Evolutionary conservation across 2,888 invertebrate genomes (phyloP).

Genomic region (Bombyx huttoni): DNA sequence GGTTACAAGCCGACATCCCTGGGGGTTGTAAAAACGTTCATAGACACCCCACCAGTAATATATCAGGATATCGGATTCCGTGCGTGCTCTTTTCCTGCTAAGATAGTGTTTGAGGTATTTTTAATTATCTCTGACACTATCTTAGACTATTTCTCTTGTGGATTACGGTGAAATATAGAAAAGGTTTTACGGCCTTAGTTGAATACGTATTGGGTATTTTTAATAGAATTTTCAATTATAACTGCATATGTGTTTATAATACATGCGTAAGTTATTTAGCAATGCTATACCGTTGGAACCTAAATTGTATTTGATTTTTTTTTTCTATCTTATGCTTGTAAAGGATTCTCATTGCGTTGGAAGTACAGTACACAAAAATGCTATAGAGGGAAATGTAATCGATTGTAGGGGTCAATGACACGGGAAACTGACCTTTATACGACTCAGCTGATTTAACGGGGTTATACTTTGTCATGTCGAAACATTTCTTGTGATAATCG

Average conservation of each 20-base stretch:
- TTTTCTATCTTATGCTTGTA: neutral
- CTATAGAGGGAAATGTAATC: conserved; percentile 61
- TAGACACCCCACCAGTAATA: conserved; percentile 41
- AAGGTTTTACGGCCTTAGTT: neutral
- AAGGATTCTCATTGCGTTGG: conserved; percentile 21
- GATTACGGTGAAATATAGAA: conserved; percentile 5
- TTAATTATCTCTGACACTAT: conserved; percentile 29
- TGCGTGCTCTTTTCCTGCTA: conserved; percentile 22
- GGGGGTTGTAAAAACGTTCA: conserved; percentile 46
- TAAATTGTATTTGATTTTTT: too few relatives aligned
- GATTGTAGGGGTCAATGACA: conserved; percentile 62
- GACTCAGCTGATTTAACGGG: conserved; percentile 55
- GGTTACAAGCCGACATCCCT: conserved; percentile 21
- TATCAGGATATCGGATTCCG: conserved; percentile 57
- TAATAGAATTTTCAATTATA: neutral
- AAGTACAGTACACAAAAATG: conserved; percentile 29
- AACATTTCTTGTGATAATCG: neutral
- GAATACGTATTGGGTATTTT: neutral
- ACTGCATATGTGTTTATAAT: neutral
- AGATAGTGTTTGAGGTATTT: conserved; percentile 31
- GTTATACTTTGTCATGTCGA: neutral
- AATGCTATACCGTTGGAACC: too few relatives aligned
- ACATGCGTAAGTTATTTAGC: too few relatives aligned
- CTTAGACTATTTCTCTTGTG: conserved; percentile 6
- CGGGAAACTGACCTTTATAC: conserved; percentile 65